These are phyloP conservation scores for Perca schrenkii DNA, from an alignment of 2,113 vertebrate species.

Conservation along the genomic window DNA sequence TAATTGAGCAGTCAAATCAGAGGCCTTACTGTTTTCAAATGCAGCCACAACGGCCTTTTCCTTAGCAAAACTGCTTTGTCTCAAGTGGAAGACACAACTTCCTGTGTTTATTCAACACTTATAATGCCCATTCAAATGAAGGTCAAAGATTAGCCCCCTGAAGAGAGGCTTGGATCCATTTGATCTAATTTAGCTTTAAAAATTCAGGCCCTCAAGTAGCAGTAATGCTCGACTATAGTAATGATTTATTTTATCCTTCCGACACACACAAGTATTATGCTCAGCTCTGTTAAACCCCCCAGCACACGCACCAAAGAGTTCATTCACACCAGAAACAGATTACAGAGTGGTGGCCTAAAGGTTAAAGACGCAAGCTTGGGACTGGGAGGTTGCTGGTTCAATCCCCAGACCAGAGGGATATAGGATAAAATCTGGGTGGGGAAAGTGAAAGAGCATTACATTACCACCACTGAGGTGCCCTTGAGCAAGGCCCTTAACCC, in stretches of 20 bases:
- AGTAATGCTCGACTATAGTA: slow-evolving; percentile 43
- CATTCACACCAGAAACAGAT: slow-evolving; percentile 53
- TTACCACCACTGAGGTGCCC: too few species aligned
- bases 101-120: slow-evolving; percentile 28
- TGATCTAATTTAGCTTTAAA: slow-evolving; percentile 50
- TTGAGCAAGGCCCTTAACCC: too few species aligned
- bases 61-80: slow-evolving; percentile 31
- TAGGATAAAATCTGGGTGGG: too few species aligned
- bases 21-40: slow-evolving; percentile 31
- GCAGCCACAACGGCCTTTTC: slow-evolving; percentile 26
- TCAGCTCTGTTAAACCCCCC: slow-evolving; percentile 40
- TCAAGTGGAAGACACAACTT: slow-evolving; percentile 27
- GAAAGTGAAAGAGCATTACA: too few species aligned
- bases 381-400: too few species aligned
- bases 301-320: slow-evolving; percentile 21
- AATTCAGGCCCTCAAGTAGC: slow-evolving; percentile 43
- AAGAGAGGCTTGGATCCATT: slow-evolving; percentile 49
- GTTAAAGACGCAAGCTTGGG: too few species aligned
- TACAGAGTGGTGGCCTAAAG: not conserved
- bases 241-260: slow-evolving; percentile 56
- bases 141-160: slow-evolving; percentile 33
- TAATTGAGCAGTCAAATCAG: slow-evolving; percentile 44
- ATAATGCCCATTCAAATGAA: slow-evolving; percentile 33
- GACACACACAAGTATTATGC: slow-evolving; percentile 31
- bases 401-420: too few species aligned